A percentile compares a stretch with the other conserved stretches of the same genome.
phyloP scores from a whole-genome alignment of 1,140 invertebrate species.

The Euglossa dilemma region DNA sequence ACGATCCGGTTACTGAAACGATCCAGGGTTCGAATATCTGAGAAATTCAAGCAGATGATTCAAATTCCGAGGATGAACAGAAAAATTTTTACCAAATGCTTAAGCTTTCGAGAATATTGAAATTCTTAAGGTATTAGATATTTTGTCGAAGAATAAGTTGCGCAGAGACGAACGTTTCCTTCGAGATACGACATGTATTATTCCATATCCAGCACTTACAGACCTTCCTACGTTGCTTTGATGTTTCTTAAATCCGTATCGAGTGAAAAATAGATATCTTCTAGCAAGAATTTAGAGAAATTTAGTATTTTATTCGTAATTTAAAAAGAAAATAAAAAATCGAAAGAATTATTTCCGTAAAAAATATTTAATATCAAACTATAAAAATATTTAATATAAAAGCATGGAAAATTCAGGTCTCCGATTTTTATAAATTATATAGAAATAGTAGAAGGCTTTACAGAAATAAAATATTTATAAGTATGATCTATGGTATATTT shows the following conservation, averaged over 20 bases:
- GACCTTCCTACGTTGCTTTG: neutral
- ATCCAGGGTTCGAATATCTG: neutral
- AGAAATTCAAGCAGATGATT: neutral
- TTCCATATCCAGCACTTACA: neutral
- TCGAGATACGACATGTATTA: neutral
- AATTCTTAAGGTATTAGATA: constrained; percentile 13
- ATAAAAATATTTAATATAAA: too few relatives aligned
- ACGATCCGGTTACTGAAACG: neutral
- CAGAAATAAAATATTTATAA: too few relatives aligned
- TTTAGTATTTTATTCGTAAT: too few relatives aligned
- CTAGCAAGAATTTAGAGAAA: too few relatives aligned
- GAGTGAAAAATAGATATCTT: neutral
- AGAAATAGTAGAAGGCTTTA: too few relatives aligned
- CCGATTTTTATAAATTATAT: too few relatives aligned
- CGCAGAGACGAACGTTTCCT: neutral
- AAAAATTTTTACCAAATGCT: neutral
- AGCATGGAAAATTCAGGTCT: too few relatives aligned
- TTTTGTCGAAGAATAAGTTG: neutral
- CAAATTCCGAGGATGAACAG: neutral
- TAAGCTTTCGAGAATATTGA: constrained; percentile 10
- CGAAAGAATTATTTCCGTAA: too few relatives aligned
- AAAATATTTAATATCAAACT: too few relatives aligned
- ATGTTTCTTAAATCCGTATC: too few relatives aligned
- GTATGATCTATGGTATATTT: too few relatives aligned
- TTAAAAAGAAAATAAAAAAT: too few relatives aligned